phyloP scores from a whole-genome alignment of 2,113 vertebrate genomes.

The Neofelis nebulosa region DNA sequence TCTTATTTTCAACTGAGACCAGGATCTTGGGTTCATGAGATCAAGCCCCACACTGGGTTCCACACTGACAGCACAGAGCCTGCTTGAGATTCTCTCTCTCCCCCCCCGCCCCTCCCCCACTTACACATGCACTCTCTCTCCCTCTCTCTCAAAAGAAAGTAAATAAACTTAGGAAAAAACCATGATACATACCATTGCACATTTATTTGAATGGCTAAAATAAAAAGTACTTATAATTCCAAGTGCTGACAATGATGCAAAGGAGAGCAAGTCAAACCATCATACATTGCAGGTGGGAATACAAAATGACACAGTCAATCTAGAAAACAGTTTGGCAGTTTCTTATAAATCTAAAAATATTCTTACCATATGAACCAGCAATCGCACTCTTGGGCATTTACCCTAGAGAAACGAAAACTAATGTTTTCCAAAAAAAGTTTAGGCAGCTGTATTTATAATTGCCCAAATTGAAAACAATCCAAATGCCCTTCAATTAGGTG shows the following conservation, averaged over 20 bases:
- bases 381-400: not conserved
- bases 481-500: not conserved
- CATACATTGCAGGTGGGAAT: not conserved
- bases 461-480: not conserved
- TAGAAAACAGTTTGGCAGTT: not conserved
- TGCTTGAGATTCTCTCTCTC: too few relatives aligned
- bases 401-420: not conserved
- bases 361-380: not conserved
- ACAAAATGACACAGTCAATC: not conserved
- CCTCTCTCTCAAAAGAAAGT: too few relatives aligned
- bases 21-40: too few relatives aligned
- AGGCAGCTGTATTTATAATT: not conserved
- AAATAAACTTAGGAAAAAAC: too few relatives aligned
- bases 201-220: not conserved
- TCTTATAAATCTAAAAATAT: not conserved
- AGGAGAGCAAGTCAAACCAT: not conserved
- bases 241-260: not conserved
- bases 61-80: too few relatives aligned
- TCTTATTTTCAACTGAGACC: too few relatives aligned
- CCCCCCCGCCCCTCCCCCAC: too few relatives aligned
- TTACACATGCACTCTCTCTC: too few relatives aligned
- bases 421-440: not conserved
- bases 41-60: too few relatives aligned
- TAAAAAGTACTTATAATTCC: not conserved
- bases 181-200: not conserved